phyloP scores from a whole-genome alignment of 2,113 vertebrate genomes.

The Lutjanus erythropterus region DNA sequence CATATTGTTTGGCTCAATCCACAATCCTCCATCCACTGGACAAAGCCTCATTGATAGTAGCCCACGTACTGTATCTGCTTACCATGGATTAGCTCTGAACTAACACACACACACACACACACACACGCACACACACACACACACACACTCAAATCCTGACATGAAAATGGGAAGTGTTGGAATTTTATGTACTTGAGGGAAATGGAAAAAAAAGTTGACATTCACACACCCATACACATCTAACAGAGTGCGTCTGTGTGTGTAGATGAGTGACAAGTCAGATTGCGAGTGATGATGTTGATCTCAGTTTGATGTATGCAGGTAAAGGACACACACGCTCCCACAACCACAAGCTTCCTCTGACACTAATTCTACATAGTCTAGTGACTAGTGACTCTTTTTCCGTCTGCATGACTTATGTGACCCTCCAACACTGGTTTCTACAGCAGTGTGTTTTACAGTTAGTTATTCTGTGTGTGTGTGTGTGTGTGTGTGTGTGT shows the following conservation, averaged over 20 bases:
- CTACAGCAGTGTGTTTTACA: background rate
- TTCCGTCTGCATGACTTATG: background rate
- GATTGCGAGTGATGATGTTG: background rate
- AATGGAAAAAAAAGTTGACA: background rate
- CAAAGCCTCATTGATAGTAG: constrained; percentile 53
- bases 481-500: constrained; percentile 15
- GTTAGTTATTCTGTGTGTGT: background rate
- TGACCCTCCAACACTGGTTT: constrained; percentile 4
- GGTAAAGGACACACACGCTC: constrained; percentile 3
- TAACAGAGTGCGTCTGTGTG: constrained; percentile 9
- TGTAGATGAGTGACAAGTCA: constrained; percentile 4
- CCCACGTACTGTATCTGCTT: constrained; percentile 54
- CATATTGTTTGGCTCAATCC: background rate
- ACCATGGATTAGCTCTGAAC: constrained; percentile 19
- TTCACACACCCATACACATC: background rate
- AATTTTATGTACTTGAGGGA: constrained; percentile 6
- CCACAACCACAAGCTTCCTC: background rate
- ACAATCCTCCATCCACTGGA: constrained; percentile 8
- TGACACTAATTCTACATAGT: background rate
- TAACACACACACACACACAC: constrained; percentile 1
- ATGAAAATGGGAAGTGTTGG: background rate
- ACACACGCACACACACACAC: background rate
- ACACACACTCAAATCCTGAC: background rate
- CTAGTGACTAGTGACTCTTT: constrained; percentile 10
- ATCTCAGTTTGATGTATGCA: background rate